Percentiles rank a stretch among this genome's conserved stretches.
Evolutionary conservation across 2,888 invertebrate genomes (phyloP).

Genomic region (Caenorhabditis japonica): DNA sequence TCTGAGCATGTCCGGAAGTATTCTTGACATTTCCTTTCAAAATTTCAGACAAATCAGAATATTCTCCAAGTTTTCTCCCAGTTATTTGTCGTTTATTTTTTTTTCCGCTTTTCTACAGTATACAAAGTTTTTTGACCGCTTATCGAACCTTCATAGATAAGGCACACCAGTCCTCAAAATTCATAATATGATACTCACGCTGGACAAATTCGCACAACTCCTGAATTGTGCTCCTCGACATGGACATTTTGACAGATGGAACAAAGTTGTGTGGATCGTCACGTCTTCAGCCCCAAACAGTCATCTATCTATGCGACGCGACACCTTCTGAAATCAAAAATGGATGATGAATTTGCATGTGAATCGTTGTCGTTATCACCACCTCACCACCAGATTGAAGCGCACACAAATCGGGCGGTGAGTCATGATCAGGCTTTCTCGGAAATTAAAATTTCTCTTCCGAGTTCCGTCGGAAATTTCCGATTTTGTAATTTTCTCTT

Average conservation of each 20-base stretch:
- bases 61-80: too few species aligned
- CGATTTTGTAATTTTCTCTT: too few species aligned
- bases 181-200: conserved; percentile 59
- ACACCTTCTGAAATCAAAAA: conserved; percentile 10
- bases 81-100: too few species aligned
- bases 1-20: too few species aligned
- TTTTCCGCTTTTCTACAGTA: too few species aligned
- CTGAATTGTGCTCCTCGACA: conserved; percentile 69
- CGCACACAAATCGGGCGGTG: conserved; percentile 19
- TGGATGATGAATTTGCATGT: background rate
- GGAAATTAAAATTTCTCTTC: too few species aligned
- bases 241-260: conserved; percentile 63
- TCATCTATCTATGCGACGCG: conserved; percentile 38
- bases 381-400: too few species aligned
- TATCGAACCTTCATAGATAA: background rate
- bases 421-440: conserved; percentile 22
- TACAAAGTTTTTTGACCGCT: background rate
- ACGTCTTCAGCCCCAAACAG: conserved; percentile 8
- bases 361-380: conserved; percentile 11
- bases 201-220: conserved; percentile 72
- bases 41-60: too few species aligned
- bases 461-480: too few species aligned
- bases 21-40: too few species aligned
- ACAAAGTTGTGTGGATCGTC: background rate
- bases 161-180: too few species aligned